A percentile compares a stretch with the other conserved stretches of the same genome.
Conservation (phyloP, 2,113 vertebrate genomes). For the Clarias batrachus region DNA sequence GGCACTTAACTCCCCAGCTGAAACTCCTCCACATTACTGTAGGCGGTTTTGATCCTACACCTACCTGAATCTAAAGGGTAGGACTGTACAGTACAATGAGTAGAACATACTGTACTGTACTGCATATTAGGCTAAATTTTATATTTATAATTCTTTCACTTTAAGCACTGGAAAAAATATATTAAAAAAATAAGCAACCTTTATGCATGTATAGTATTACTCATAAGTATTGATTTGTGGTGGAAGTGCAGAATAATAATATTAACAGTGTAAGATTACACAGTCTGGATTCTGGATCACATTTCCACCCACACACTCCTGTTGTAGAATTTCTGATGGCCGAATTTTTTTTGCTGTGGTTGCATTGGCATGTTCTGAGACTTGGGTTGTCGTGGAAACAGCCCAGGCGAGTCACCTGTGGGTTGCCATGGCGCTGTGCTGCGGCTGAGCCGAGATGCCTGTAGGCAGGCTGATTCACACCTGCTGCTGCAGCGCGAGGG, state of each 20-base stretch:
- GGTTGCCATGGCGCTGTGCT: constrained; percentile 70
- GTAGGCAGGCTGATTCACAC: constrained; percentile 49
- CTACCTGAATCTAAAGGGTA: background rate
- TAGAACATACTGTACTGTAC: too few relatives aligned
- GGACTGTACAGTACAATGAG: background rate
- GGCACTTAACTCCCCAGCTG: background rate
- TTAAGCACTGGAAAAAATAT: background rate
- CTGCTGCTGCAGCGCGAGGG: constrained; percentile 46
- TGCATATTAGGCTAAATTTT: background rate
- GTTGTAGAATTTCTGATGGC: background rate
- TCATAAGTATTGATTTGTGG: background rate
- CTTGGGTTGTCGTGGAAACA: constrained; percentile 63
- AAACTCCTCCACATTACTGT: background rate
- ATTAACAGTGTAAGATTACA: background rate
- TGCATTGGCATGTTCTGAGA: constrained; percentile 23
- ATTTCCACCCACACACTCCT: background rate
- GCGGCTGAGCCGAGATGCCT: constrained; percentile 55
- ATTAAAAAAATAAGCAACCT: background rate
- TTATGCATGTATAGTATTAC: background rate
- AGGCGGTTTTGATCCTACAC: background rate
- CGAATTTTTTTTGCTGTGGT: constrained; percentile 34
- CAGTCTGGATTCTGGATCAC: background rate
- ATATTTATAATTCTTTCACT: too few relatives aligned
- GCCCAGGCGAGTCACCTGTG: constrained; percentile 67
- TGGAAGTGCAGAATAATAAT: background rate